Conservation (phyloP, 2,888 invertebrate genomes). For the Drosophila cognata region DNA sequence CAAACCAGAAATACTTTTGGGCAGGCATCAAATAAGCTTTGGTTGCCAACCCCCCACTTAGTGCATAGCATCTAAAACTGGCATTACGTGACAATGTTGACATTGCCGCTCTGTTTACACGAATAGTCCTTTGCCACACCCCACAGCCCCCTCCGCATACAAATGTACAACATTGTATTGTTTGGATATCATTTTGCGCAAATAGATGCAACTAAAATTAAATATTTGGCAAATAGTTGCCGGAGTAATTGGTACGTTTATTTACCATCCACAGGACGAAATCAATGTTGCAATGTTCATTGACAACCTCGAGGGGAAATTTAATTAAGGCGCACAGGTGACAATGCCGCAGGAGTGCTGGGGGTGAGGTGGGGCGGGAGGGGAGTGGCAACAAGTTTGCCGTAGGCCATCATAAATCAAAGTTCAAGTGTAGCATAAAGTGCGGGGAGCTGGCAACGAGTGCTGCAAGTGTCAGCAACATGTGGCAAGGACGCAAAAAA, state of each 20-base stretch:
- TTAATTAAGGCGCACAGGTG: constrained; percentile 76
- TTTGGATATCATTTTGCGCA: constrained; percentile 67
- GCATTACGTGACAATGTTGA: constrained; percentile 59
- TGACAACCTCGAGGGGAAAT: constrained; percentile 44
- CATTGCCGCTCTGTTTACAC: constrained; percentile 62
- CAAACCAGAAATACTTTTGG: constrained; percentile 6
- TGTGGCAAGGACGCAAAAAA: constrained; percentile 68
- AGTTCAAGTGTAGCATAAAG: constrained; percentile 39
- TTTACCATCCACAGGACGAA: constrained; percentile 52
- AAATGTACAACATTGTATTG: constrained; percentile 35
- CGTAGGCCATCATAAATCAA: constrained; percentile 67
- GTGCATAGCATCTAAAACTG: constrained; percentile 13
- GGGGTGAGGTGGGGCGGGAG: constrained; percentile 1
- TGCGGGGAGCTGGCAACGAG: constrained; percentile 25
- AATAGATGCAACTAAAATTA: constrained; percentile 54
- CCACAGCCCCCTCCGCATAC: constrained; percentile 2
- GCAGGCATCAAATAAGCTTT: constrained; percentile 33
- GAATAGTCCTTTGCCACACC: constrained; percentile 24
- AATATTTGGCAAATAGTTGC: constrained; percentile 68
- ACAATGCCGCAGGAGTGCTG: constrained; percentile 39
- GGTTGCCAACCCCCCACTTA: constrained; percentile 7
- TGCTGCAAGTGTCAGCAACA: constrained; percentile 81
- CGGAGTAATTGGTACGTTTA: constrained; percentile 66
- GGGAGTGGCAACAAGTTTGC: constrained; percentile 27
- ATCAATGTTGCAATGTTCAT: constrained; percentile 61